A percentile compares a stretch with the other conserved stretches of the same genome.
Evolutionary conservation across 2,113 vertebrate species (phyloP).

Genomic region (Hystrix brachyura): DNA sequence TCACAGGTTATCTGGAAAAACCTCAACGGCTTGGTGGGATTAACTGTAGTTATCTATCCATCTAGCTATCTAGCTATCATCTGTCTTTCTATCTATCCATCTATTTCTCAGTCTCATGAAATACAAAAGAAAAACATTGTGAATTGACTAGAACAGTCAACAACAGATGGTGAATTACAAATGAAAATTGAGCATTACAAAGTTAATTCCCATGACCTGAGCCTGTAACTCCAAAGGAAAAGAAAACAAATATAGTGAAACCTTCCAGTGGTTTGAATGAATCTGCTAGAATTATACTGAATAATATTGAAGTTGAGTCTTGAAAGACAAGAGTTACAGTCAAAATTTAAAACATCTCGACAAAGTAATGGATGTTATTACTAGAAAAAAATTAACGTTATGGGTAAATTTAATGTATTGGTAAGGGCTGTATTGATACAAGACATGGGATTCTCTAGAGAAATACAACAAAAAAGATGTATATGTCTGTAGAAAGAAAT

Average conservation of each 20-base stretch:
- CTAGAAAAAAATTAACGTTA: background rate
- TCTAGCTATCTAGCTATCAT: background rate
- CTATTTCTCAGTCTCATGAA: background rate
- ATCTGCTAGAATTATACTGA: background rate
- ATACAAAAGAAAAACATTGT: background rate
- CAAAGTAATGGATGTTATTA: background rate
- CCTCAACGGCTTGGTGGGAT: background rate
- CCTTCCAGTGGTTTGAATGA: background rate
- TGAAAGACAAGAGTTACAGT: background rate
- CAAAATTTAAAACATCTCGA: background rate
- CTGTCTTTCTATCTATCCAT: background rate
- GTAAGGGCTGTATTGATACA: too few relatives aligned
- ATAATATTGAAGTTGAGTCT: background rate
- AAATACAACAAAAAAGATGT: background rate
- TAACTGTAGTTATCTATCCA: background rate
- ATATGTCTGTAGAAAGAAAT: background rate
- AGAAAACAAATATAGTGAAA: background rate
- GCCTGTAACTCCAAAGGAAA: background rate
- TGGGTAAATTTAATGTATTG: background rate
- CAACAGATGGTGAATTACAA: background rate
- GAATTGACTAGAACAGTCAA: background rate
- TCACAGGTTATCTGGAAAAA: background rate
- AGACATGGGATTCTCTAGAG: background rate
- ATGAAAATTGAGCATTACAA: background rate
- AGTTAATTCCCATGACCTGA: background rate